phyloP scores from a whole-genome alignment of 2,797 vertebrate species.

The Lates japonicus region DNA sequence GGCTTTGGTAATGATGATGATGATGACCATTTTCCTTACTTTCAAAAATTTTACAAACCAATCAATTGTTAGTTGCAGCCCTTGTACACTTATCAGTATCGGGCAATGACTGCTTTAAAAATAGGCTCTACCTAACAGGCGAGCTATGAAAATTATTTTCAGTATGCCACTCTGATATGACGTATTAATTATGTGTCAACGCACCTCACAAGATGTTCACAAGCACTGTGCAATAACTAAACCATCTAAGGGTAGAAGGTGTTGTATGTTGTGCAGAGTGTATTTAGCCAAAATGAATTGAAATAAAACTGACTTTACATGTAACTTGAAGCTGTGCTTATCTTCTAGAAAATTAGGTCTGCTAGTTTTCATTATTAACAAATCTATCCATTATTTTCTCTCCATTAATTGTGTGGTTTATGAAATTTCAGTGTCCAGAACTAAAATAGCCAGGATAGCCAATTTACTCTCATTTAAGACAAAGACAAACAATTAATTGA shows the following conservation, averaged over 20 bases:
- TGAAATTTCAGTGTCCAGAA: background rate
- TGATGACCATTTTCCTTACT: background rate
- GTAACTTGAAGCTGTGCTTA: background rate
- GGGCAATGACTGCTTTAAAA: constrained; percentile 7
- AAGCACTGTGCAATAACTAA: background rate
- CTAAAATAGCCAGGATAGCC: background rate
- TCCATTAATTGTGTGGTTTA: background rate
- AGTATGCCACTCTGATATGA: constrained; percentile 11
- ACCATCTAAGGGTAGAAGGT: background rate
- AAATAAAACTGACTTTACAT: background rate
- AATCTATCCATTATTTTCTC: background rate
- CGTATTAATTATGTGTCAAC: background rate
- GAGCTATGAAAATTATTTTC: constrained; percentile 36
- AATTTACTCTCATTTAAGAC: background rate
- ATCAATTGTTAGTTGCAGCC: background rate
- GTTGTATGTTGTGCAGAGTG: background rate
- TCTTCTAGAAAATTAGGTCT: background rate
- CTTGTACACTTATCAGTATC: background rate
- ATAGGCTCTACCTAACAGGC: constrained; percentile 20
- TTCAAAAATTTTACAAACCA: background rate
- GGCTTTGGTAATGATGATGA: background rate
- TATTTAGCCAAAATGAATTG: background rate
- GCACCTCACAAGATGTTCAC: background rate
- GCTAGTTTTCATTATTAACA: background rate
- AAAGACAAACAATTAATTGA: background rate